Conservation (phyloP, 1,140 invertebrate species). For the Trichomalopsis sarcophagae region DNA sequence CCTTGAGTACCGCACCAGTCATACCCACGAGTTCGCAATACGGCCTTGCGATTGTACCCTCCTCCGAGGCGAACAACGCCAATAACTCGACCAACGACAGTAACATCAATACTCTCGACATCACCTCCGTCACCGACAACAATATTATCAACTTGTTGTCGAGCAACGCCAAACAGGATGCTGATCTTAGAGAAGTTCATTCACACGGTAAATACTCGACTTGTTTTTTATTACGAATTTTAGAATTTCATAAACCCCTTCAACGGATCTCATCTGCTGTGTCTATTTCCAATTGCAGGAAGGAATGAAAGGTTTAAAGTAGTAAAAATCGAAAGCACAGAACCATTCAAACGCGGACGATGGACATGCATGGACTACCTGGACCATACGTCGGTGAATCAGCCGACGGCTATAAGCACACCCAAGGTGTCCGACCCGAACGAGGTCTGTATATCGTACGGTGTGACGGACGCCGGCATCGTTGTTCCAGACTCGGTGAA, state of each 20-base stretch:
- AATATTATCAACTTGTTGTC: conserved; percentile 74
- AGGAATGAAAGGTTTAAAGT: conserved; percentile 94
- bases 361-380: conserved; percentile 98
- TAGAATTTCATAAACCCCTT: not conserved
- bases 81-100: conserved; percentile 78
- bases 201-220: conserved; percentile 76
- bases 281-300: conserved; percentile 33
- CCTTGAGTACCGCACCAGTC: conserved; percentile 85
- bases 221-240: conserved; percentile 7
- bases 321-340: conserved; percentile 96
- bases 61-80: conserved; percentile 76
- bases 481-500: conserved; percentile 64
- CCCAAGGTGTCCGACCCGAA: conserved; percentile 70
- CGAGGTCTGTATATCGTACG: conserved; percentile 74
- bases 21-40: conserved; percentile 90
- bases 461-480: conserved; percentile 70
- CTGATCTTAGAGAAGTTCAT: conserved; percentile 82
- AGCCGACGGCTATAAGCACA: conserved; percentile 67
- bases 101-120: conserved; percentile 79
- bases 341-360: conserved; percentile 93
- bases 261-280: not conserved
- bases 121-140: conserved; percentile 72
- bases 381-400: conserved; percentile 85
- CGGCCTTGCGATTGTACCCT: conserved; percentile 85
- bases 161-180: conserved; percentile 76